These are phyloP conservation scores for Chrysoperla carnea DNA, from an alignment of 1,140 invertebrate genomes.

Conservation along the genomic window DNA sequence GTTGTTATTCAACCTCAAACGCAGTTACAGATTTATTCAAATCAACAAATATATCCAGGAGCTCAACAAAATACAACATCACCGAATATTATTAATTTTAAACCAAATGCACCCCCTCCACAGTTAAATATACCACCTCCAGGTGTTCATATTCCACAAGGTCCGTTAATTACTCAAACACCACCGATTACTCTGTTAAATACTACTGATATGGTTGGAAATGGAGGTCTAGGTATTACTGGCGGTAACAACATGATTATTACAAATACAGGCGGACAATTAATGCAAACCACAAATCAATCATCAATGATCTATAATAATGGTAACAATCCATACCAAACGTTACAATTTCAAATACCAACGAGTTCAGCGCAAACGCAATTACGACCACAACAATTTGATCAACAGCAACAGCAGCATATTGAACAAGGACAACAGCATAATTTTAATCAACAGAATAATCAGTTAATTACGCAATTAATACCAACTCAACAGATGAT, in stretches of 20 bases:
- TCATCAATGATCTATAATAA: too few relatives aligned
- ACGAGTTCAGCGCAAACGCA: too few relatives aligned
- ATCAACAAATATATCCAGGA: conserved; percentile 1
- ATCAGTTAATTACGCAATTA: too few relatives aligned
- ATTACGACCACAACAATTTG: too few relatives aligned
- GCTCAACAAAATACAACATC: background rate
- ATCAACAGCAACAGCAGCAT: too few relatives aligned
- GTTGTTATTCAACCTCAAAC: conserved; percentile 1
- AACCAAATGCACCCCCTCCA: background rate
- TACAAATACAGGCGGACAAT: background rate
- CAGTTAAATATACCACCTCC: conserved; percentile 4
- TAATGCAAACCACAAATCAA: background rate
- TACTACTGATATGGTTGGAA: conserved; percentile 1
- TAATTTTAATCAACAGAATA: too few relatives aligned
- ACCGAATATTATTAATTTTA: background rate
- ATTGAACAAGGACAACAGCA: too few relatives aligned
- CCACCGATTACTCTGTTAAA: background rate
- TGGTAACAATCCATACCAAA: too few relatives aligned
- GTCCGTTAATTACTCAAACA: conserved; percentile 1
- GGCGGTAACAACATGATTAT: conserved; percentile 1
- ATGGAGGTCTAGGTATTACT: background rate
- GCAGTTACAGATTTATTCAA: conserved; percentile 2
- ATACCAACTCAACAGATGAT: too few relatives aligned
- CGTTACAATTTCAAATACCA: too few relatives aligned
- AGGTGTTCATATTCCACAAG: background rate